Evolutionary conservation across 2,113 vertebrate genomes (phyloP).

Genomic region (Aphelocoma coerulescens): DNA sequence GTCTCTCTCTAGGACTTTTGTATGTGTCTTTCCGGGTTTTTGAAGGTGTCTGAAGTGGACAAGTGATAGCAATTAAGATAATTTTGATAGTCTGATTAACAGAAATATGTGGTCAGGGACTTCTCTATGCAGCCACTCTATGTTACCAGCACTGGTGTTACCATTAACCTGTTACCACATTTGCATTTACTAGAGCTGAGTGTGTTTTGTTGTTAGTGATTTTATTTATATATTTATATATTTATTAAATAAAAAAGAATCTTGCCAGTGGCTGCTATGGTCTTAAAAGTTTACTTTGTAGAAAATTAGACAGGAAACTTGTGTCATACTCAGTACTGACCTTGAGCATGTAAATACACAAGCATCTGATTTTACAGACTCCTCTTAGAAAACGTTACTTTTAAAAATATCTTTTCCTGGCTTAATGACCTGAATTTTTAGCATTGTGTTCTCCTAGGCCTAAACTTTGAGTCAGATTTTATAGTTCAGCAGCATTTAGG

Average conservation of each 20-base stretch:
- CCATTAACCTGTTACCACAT: background rate
- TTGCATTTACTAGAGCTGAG: background rate
- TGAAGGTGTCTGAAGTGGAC: background rate
- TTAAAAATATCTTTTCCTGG: background rate
- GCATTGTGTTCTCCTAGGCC: background rate
- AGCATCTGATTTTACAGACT: background rate
- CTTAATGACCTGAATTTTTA: background rate
- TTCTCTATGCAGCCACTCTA: background rate
- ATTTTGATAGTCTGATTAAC: background rate
- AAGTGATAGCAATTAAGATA: conserved; percentile 1
- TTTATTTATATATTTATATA: background rate
- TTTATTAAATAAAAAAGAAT: background rate
- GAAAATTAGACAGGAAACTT: conserved; percentile 40
- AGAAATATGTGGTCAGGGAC: background rate
- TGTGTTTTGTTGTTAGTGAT: background rate
- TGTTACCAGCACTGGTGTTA: background rate
- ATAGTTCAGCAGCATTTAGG: background rate
- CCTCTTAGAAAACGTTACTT: background rate
- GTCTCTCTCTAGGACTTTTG: background rate
- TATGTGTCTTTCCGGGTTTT: background rate
- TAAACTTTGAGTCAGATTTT: background rate
- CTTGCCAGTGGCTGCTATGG: background rate
- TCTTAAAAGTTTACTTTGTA: conserved; percentile 19
- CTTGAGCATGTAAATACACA: background rate
- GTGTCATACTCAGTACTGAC: background rate